Base-by-base conservation (phyloP, 2,888 invertebrate species). In the Sarcophaga variegata region DNA sequence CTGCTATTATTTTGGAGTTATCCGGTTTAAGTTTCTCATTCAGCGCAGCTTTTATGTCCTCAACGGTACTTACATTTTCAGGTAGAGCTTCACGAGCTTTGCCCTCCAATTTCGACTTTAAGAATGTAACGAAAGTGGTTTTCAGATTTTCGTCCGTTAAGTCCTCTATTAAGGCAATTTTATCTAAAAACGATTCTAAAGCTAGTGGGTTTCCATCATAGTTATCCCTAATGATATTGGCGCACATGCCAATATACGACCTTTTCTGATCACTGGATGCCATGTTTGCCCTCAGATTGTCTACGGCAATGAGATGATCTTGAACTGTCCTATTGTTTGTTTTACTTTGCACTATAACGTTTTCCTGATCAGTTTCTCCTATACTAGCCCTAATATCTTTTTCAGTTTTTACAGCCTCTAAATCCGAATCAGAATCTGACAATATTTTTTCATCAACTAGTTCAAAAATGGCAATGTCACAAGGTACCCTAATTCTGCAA, bases 21-120 rank as follows among this genome's bases (percentile, higher is more conserved):
- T 76, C 66, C 14, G 66, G 22, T 22, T 11, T 76, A 66, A 60
- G n/a, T 37, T 62, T 72, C 49, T 49, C 49, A 14, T 49, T 72
- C 37, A 72, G 11, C 8, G 72, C 37, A 12, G n/a, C 63, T 77
- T 45, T 59, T n/a, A 77, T 60, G 2, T 77, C 37, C 12, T 77
- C 77, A 2, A 77, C 11, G 11, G 67, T 6, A 17, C 3, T 60
- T 37, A 60, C 10, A 25, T 60, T 72, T 4, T 72, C 72, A 3
- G 60, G 77, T 45, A 79, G 8, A 10, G 64, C 22, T 63, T 79
- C 79, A 4, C 79, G 27, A 17, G 72, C 72, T n/a, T 74, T 74
- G 4, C 20, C 60, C 17, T 74, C 62, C 3, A 74, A 54, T 25
- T 74, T 74, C 5, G 60, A 64, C 27, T 64, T 64, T 3, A 64